Base-by-base conservation (phyloP, 2,797 vertebrate genomes). In the Platalea minor region DNA sequence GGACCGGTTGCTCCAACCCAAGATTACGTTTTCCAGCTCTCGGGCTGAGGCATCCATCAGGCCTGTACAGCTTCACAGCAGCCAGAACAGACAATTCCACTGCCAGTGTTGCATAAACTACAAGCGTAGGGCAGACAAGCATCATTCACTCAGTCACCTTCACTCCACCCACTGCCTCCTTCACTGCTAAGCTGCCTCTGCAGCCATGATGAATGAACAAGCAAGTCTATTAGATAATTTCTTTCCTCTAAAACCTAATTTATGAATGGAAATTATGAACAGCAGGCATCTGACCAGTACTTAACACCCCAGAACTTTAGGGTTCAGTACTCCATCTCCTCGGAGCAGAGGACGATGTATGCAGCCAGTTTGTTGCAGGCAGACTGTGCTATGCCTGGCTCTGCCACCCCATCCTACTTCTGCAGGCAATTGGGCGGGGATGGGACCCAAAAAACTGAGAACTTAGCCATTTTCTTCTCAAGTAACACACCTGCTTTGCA, bases 61-160 rank as follows among this genome's bases (percentile, higher is more conserved):
- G 28, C 41, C 59, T 53, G 63, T 7, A 15, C 51, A 73, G 61
- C 65, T 74, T 21, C 72, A 12, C 11, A 48, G 93, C 51, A 57
- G 51, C 23, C 64, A 79, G 72, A 56, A 67, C 21, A 74, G 48
- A 31, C 37, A 80, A 29, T 51, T 26, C 24, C 63, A 29, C 18
- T 17, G 50, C 33, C 51, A 88, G 31, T 2, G 2, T 1, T 24
- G 37, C 68, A 57, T 4, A 11, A 54, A 24, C 80, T 23, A n/a
- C 46, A 17, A 67, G 64, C 0, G 0, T 1, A 45, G 35, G 29
- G 39, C n/a, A 91, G 63, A 21, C 2, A 1, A 67, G 35, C 53
- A 84, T 10, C 85, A 46, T 1, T 37, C 28, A 19, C 12, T 35
- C 64, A 6, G 24, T 19, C 67, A 79, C 33, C 70, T 72, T 45